Base-by-base conservation (phyloP, 2,888 invertebrate species). In the Apodemia duryi region DNA sequence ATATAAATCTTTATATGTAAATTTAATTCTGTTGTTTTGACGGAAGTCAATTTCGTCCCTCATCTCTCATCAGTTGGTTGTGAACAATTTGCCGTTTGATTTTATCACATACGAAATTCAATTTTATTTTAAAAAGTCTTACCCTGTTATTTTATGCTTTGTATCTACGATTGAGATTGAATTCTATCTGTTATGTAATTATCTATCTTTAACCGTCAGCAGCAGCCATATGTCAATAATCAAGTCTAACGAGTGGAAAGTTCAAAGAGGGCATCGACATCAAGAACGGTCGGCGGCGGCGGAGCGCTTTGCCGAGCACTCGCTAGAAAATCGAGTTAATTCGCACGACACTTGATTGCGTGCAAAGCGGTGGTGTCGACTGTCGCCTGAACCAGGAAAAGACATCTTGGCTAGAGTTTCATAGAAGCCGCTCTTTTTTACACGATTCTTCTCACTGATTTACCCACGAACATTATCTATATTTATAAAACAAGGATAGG, bases 171-270 rank as follows among this genome's bases (percentile, higher is more conserved):
- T 51, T 49, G 51, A 21, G 51, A 7, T 51, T 21, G 21, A 51
- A 51, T 51, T 51, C 51, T 46, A 46, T 46, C 46, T 57, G 35
- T 60, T 60, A 60, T 7, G 35, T 60, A 60, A 60, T 51, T 51
- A 51, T 32, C 29, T 57, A 57, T 32, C 60, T 32, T n/a, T 35
- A 60, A 35, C 60, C 32, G 51, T 51, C 60, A 35, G 13, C 35
- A 35, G 57, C 57, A 57, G 60, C 79, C 84, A 82, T 82, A 80
- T 83, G 84, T 84, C 84, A 84, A 85, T 86, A 84, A 86, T 88
- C 84, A 86, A 83, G 86, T 86, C 85, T 83, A 89, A 81, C 82
- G 75, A 83, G 86, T 86, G 88, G 88, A 89, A 89, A 90, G 90
- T 88, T 88, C 87, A 85, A 75, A 78, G 81, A 77, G 88, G 83